phyloP scores from a whole-genome alignment of 2,888 invertebrate genomes.

The Mechanitis messenoides region DNA sequence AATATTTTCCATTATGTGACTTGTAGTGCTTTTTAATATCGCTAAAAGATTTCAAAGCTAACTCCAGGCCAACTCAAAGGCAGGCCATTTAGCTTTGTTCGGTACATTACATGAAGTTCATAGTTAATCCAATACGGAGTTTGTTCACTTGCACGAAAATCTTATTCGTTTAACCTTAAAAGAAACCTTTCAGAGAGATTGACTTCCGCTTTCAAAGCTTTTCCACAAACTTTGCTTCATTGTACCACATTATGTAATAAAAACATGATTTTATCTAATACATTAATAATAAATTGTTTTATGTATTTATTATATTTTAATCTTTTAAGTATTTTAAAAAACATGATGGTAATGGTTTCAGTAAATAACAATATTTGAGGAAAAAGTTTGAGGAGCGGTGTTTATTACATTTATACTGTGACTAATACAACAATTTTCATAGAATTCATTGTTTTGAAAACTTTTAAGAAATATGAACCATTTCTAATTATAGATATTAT shows the following conservation, averaged over 20 bases:
- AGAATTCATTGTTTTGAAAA: neutral
- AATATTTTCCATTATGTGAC: too few relatives aligned
- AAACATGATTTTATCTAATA: neutral
- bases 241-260: conserved; percentile 9
- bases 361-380: neutral
- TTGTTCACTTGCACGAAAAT: conserved; percentile 23
- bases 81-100: conserved; percentile 9
- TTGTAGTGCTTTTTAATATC: neutral
- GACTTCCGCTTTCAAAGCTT: conserved; percentile 29
- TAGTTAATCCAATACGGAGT: conserved; percentile 26
- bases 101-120: conserved; percentile 8
- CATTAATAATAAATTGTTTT: neutral
- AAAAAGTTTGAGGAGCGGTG: conserved; percentile 4
- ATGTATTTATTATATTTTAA: neutral
- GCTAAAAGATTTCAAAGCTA: neutral
- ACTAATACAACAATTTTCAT: neutral
- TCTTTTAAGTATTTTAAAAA: neutral
- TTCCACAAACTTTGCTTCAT: conserved; percentile 10
- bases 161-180: conserved; percentile 21
- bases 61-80: neutral
- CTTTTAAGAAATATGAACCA: neutral
- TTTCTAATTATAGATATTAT: too few relatives aligned
- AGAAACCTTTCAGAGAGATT: conserved; percentile 34
- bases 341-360: neutral
- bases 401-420: neutral